phyloP scores from a whole-genome alignment of 2,113 vertebrate genomes.

The Dromas ardeola region DNA sequence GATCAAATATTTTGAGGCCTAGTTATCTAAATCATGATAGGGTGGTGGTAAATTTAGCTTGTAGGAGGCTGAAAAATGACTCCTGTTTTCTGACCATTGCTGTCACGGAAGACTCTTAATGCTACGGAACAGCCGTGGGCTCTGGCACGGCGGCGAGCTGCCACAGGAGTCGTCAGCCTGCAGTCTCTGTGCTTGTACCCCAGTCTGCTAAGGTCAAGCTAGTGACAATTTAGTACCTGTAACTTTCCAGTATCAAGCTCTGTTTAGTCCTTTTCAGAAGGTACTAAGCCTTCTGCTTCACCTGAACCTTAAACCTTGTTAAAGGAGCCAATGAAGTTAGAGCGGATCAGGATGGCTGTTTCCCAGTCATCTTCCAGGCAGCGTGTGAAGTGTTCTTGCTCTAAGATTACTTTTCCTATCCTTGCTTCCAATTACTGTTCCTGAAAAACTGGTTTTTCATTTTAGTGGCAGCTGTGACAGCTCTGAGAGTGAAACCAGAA shows the following conservation, averaged over 20 bases:
- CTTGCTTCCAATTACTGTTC: background rate
- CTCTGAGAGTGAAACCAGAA: conserved; percentile 30
- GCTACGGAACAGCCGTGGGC: background rate
- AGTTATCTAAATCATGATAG: background rate
- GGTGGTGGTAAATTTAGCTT: background rate
- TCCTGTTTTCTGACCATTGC: fast-evolving
- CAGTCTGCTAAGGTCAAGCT: background rate
- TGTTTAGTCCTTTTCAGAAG: background rate
- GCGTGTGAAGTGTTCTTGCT: background rate
- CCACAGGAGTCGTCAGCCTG: fast-evolving
- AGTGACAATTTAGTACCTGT: background rate
- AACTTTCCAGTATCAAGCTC: background rate
- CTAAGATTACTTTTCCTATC: background rate
- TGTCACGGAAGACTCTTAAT: background rate
- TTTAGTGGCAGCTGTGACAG: conserved; percentile 34
- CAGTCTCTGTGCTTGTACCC: background rate
- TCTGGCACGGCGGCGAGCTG: fast-evolving
- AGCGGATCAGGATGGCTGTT: background rate
- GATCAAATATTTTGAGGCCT: background rate
- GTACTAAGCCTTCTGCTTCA: background rate
- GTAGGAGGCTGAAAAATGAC: background rate
- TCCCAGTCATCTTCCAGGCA: background rate
- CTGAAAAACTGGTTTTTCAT: conserved; percentile 33
- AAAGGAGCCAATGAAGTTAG: background rate
- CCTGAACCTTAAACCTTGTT: background rate